A percentile compares a stretch with the other conserved stretches of the same genome.
phyloP scores from a whole-genome alignment of 2,113 vertebrate genomes.

The Holacanthus passer region DNA sequence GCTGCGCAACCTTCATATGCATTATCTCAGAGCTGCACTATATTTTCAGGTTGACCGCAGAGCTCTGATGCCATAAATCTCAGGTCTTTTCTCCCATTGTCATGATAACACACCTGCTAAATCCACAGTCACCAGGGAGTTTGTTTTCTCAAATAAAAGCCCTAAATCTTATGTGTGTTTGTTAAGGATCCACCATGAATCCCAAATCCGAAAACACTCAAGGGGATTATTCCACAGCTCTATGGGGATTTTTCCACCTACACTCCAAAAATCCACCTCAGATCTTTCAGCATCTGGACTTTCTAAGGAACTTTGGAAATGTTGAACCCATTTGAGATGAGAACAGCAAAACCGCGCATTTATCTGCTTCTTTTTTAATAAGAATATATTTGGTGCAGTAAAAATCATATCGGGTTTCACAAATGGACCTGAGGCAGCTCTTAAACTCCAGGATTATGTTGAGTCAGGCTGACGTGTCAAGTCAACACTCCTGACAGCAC shows the following conservation, averaged over 20 bases:
- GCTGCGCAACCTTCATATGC: background rate
- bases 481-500: constrained; percentile 40
- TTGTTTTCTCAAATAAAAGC: constrained; percentile 46
- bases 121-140: constrained; percentile 32
- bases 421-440: constrained; percentile 45
- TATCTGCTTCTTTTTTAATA: background rate
- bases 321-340: constrained; percentile 16
- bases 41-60: background rate
- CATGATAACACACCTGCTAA: constrained; percentile 56
- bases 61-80: constrained; percentile 1
- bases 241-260: constrained; percentile 67
- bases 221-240: constrained; percentile 48
- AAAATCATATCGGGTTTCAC: constrained; percentile 28
- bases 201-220: constrained; percentile 56
- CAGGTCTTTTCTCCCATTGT: background rate
- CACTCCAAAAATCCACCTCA: constrained; percentile 49
- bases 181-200: constrained; percentile 54
- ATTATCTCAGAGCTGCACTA: background rate
- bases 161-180: constrained; percentile 53
- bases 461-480: constrained; percentile 31
- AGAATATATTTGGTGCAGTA: background rate
- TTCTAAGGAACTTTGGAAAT: constrained; percentile 30
- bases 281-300: constrained; percentile 43
- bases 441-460: constrained; percentile 47
- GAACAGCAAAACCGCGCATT: constrained; percentile 15